A percentile compares a stretch with the other conserved stretches of the same genome.
Evolutionary conservation across 92 coral and sea anemone species (phyloP).

Genomic region (Porites lobata): DNA sequence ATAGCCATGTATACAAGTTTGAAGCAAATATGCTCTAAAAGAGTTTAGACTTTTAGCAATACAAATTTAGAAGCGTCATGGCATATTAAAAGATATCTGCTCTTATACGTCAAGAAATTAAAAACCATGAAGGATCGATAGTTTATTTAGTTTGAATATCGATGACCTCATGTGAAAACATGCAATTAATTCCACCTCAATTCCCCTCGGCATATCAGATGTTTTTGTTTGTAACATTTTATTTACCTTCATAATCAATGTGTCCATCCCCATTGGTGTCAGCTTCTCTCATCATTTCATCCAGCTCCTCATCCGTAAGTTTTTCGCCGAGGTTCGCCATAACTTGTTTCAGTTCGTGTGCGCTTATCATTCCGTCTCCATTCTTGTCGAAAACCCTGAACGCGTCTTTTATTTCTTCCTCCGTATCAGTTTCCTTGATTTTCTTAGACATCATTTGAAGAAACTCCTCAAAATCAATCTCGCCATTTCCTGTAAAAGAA

Average conservation of each 20-base stretch:
- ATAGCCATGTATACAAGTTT: no score
- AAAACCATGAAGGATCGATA: no score
- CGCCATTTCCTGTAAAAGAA: slow-evolving; percentile 79
- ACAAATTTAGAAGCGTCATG: no score
- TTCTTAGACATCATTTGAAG: slow-evolving; percentile 92
- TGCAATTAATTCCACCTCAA: no score
- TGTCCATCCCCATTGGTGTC: slow-evolving; percentile 94
- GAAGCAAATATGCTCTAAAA: no score
- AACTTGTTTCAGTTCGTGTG: slow-evolving; percentile 86
- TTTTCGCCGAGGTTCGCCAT: slow-evolving; percentile 91
- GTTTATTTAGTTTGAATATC: no score
- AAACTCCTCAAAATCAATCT: slow-evolving; percentile 92
- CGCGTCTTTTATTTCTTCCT: slow-evolving; percentile 91
- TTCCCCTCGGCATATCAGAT: no score
- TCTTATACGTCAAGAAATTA: no score
- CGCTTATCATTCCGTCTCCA: slow-evolving; percentile 85
- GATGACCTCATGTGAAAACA: no score
- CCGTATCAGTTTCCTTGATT: slow-evolving; percentile 79
- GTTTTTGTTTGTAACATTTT: no score
- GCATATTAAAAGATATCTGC: no score
- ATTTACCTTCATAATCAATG: slow-evolving; percentile 81
- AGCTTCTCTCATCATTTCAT: slow-evolving; percentile 93
- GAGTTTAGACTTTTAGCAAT: no score
- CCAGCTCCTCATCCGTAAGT: slow-evolving; percentile 93
- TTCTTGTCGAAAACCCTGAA: slow-evolving; percentile 91